Evolutionary conservation across 2,888 invertebrate genomes (phyloP), one percentile per base, ranked within the genome.

Genomic region (Erebia ligea): DNA sequence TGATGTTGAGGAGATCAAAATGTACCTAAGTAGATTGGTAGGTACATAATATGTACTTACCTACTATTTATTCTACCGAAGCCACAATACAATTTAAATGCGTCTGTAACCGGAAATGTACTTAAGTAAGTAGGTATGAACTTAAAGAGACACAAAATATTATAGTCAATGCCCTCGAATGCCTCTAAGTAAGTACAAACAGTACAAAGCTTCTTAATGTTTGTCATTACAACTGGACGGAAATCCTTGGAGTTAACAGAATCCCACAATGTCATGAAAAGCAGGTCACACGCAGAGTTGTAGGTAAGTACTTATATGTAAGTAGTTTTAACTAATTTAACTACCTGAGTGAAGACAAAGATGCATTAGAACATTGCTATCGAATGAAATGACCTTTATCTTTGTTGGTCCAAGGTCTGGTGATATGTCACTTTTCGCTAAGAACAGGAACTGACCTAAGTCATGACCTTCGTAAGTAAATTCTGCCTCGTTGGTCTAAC

Each of bases 231-330:
- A 69, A 56, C 62, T 62, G 58, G 58, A 50, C 61, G 52, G 63
- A 70, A 61, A 52, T 65, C 72, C 69, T 74, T 69, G 68, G 62
- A 68, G 48, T 45, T 42, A 66, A 70, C 58, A 57, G 45, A 56
- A 45, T 56, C 64, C 48, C 64, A 15, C 25, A 71, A 64, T 59
- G 71, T 69, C 59, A 69, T 48, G 48, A 64, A 65, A 76, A 74
- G 71, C 76, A 69, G 73, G 74, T 75, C 76, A 69, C 69, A 73
- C 62, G 61, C 50, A 25, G 68, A 68, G 67, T 58, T 61, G 68
- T 69, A 11, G 6, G 15, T 40, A 57, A 10, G 13, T 13, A 57
- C 21, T 1, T 11, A 19, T n/a, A n/a, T n/a, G n/a, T n/a, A n/a
- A 0, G 15, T 57, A 19, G 9, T 56, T 11, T 3, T n/a, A n/a